These are phyloP conservation scores for Empidonax alnorum DNA, from an alignment of 2,113 vertebrate species.

Conservation along the genomic window DNA sequence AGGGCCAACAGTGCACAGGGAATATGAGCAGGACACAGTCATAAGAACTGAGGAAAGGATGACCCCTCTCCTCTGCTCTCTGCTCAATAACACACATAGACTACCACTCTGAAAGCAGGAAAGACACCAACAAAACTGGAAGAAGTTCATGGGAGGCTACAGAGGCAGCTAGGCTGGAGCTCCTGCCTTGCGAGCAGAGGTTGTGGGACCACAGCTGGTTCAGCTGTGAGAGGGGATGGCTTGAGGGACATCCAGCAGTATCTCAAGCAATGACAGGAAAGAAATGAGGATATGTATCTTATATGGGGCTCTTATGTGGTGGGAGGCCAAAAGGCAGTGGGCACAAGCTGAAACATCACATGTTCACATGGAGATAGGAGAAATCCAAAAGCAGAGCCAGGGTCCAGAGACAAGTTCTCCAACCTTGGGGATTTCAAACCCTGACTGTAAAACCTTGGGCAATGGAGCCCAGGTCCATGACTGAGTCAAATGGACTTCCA, in stretches of 20 bases:
- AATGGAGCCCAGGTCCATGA: neutral
- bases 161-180: rapidly evolving
- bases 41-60: neutral
- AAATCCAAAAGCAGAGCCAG: neutral
- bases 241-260: neutral
- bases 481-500: neutral
- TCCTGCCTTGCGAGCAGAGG: neutral
- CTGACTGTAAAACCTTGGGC: neutral
- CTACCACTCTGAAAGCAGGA: neutral
- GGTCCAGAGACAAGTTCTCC: neutral
- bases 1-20: rapidly evolving
- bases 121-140: neutral
- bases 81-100: neutral
- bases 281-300: neutral
- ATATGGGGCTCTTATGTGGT: neutral
- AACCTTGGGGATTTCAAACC: neutral
- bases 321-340: neutral
- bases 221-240: neutral
- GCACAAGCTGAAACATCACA: neutral
- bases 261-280: neutral
- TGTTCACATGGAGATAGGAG: rapidly evolving
- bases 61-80: neutral
- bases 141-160: neutral
- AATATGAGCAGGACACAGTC: neutral
- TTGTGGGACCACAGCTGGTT: neutral